phyloP scores from a whole-genome alignment of 2,888 invertebrate species.

The Parnassius apollo region DNA sequence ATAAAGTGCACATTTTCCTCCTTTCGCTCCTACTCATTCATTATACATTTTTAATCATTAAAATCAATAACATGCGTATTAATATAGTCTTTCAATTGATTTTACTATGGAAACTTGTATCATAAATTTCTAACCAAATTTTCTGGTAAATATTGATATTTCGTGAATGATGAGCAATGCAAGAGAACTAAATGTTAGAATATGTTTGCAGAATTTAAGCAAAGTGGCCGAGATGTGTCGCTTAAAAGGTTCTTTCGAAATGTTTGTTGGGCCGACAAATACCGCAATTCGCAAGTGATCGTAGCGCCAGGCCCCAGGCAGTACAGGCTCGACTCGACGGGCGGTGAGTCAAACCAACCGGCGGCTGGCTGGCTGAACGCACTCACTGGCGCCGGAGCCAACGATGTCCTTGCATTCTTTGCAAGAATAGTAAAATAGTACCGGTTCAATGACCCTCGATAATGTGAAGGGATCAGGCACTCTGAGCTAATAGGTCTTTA shows the following conservation, averaged over 20 bases:
- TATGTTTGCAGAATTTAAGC: conserved; percentile 15
- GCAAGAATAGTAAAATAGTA: conserved; percentile 64
- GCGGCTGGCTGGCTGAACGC: conserved; percentile 28
- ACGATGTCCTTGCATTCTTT: conserved; percentile 75
- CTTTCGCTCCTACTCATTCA: not conserved
- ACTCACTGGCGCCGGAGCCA: conserved; percentile 40
- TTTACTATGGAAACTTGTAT: too few species aligned
- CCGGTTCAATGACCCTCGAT: conserved; percentile 73
- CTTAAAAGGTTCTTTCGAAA: conserved; percentile 61
- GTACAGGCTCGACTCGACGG: conserved; percentile 31
- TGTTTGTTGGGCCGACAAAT: conserved; percentile 48
- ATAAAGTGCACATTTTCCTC: conserved; percentile 22
- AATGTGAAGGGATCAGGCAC: conserved; percentile 67
- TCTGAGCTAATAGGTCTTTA: conserved; percentile 60
- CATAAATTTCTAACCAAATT: not conserved
- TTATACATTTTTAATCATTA: too few species aligned
- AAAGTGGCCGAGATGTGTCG: conserved; percentile 24
- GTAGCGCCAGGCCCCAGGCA: conserved; percentile 13
- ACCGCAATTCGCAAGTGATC: conserved; percentile 34
- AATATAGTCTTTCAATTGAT: too few species aligned
- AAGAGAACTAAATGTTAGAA: not conserved
- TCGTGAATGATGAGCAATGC: not conserved
- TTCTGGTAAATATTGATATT: not conserved
- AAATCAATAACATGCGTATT: too few species aligned
- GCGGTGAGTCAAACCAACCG: conserved; percentile 29